Evolutionary conservation across 2,888 invertebrate species (phyloP), one percentile per base, ranked within the genome.

Genomic region (Acanthosepion lycidas): DNA sequence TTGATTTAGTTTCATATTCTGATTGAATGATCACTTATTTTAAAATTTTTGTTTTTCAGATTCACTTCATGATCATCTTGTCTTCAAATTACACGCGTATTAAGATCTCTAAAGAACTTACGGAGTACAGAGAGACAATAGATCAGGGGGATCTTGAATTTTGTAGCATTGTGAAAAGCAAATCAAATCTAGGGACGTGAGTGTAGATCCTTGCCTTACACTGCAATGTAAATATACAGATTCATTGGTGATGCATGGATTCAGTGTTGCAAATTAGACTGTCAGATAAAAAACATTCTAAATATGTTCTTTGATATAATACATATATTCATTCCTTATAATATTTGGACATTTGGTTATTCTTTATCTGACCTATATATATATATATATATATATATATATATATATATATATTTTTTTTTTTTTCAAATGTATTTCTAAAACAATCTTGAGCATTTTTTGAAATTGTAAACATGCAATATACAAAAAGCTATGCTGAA

Each of bases 31-130:
- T 94, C 18, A 12, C 4, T 94, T n/a, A 9, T 53, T 53, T 53
- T 53, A 15, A 55, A 59, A 28, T 94, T 94, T 94, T 23, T 48
- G 53, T 93, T 93, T 96, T 96, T 55, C 96, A 97, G 97, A 95
- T 96, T 23, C 96, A 96, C 91, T 97, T 97, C 95, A 95, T 97
- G 96, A 96, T 97, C 49, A 95, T 96, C 42, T 95, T 97, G 91
- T 96, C 96, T 8, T 95, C 97, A 23, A 97, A 97, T 96, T 97
- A 97, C 96, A 96, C 97, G n/a, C 96, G 97, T 49, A 97, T 97
- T 95, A 96, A 97, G 95, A 97, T 97, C 91, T 96, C 97, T 26
- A 97, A 97, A 95, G 97, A 97, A 95, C 95, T 97, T 91, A 97
- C 97, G 15, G 96, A 97, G 49, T 97, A 97, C 95, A 95, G 97